Base-by-base conservation (phyloP, 37 sponge, comb jelly and placozoan genomes). In the Cliona cf. orientalis region DNA sequence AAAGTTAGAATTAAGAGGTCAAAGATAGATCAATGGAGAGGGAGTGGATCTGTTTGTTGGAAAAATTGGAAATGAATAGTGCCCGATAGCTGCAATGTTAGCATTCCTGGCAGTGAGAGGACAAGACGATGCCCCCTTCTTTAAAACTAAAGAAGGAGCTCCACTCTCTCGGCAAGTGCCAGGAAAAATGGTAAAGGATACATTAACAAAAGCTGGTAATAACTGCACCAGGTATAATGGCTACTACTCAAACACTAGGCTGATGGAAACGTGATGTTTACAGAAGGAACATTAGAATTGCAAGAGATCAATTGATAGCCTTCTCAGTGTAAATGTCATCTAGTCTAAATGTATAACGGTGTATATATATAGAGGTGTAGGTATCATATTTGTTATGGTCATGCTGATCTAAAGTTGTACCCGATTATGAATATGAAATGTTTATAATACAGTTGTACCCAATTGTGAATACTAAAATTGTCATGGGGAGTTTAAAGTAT, bases 61-160 rank as follows among this genome's bases (percentile, higher is more conserved):
- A 22, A 43, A 31, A 32, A 83, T 75, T 5, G 56, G 44, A 28
- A 74, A 74, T 1, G 66, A 73, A 14, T 55, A 74, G 64, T 83
- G 75, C 56, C 75, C 84, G 41, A 56, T 83, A 7, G 57, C 67
- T 5, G 75, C 84, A 4, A 41, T 72, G 36, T 40, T 72, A 28
- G 74, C 84, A 2, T 83, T 62, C 56, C 75, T 82, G 65, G 71
- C 74, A 9, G 53, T 42, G 6, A 49, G 75, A 34, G 84, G 84
- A 9, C 34, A 42, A 46, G 55, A 14, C 21, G 37, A 21, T 25
- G 84, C 67, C 49, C 84, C 75, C 1, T 70, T 83, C 19, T 83
- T 83, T 40, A 29, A 44, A 29, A 25, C 65, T 56, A 6, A 34
- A 14, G 55, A 64, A 17, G 75, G 84, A 4, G 23, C 66, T 42